Conservation (phyloP, 2,797 vertebrate genomes). For the Myotis vivesi region DNA sequence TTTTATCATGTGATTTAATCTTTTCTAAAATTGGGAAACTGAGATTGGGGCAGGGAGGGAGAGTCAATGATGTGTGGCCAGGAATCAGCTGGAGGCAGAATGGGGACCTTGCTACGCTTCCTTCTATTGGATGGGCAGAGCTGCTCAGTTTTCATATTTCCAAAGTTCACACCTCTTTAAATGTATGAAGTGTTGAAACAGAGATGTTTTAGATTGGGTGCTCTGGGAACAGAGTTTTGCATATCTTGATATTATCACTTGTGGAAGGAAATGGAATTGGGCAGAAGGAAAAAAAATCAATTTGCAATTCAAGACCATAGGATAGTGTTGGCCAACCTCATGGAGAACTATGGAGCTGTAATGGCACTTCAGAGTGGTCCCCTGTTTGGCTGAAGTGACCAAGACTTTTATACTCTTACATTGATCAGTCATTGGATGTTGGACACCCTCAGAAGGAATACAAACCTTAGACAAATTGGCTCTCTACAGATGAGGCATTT, state of each 20-base stretch:
- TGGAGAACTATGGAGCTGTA: neutral
- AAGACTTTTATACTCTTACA: neutral
- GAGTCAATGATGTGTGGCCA: constrained; percentile 47
- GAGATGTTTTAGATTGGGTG: neutral
- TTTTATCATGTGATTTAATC: constrained; percentile 79
- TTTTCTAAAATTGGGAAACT: constrained; percentile 72
- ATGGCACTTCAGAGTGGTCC: neutral
- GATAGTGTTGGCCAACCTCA: neutral
- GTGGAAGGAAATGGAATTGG: neutral
- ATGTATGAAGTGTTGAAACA: neutral
- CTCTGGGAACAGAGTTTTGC: neutral
- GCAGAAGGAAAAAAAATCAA: neutral
- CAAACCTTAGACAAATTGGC: neutral
- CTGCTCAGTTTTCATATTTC: neutral
- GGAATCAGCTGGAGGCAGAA: neutral
- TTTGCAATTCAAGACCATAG: neutral
- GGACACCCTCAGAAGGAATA: neutral
- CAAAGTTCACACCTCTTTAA: neutral
- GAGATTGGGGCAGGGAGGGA: neutral
- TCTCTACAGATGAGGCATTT: neutral
- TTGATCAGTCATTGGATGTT: neutral
- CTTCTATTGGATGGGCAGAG: neutral
- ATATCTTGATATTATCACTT: neutral
- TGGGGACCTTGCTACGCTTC: neutral
- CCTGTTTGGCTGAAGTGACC: neutral